Conservation (phyloP, 2,797 vertebrate genomes). For the Serranus cabrilla region DNA sequence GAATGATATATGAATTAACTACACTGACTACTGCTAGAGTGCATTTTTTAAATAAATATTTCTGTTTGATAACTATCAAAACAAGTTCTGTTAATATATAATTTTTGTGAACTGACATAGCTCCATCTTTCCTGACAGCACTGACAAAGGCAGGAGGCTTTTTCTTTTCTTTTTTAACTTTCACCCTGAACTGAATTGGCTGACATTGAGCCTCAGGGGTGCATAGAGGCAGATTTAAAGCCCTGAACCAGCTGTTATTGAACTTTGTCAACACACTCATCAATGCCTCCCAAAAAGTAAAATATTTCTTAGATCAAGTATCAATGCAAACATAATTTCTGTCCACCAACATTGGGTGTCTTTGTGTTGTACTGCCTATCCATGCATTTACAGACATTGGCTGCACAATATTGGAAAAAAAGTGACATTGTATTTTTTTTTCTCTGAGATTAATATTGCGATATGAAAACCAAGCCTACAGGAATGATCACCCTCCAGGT, state of each 20-base stretch:
- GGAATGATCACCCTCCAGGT: too few species aligned
- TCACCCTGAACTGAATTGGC: constrained; percentile 10
- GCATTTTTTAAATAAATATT: not conserved
- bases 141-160: constrained; percentile 17
- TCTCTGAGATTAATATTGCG: too few species aligned
- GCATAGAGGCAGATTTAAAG: constrained; percentile 59
- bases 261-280: constrained; percentile 51
- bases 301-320: constrained; percentile 16
- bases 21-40: not conserved
- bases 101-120: constrained; percentile 2
- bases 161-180: constrained; percentile 12
- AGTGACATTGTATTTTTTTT: too few species aligned
- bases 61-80: constrained; percentile 10
- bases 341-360: constrained; percentile 11
- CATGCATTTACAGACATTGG: not conserved
- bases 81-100: constrained; percentile 6
- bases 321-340: constrained; percentile 27
- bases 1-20: not conserved
- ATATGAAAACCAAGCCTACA: too few species aligned
- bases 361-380: constrained; percentile 2
- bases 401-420: too few species aligned
- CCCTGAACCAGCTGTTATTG: constrained; percentile 40
- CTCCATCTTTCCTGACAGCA: constrained; percentile 46
- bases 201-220: constrained; percentile 33
- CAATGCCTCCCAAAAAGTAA: constrained; percentile 43